Percentiles rank a stretch among this genome's conserved stretches.
Conservation (phyloP, 2,113 vertebrate species). For the Labeo catla region DNA sequence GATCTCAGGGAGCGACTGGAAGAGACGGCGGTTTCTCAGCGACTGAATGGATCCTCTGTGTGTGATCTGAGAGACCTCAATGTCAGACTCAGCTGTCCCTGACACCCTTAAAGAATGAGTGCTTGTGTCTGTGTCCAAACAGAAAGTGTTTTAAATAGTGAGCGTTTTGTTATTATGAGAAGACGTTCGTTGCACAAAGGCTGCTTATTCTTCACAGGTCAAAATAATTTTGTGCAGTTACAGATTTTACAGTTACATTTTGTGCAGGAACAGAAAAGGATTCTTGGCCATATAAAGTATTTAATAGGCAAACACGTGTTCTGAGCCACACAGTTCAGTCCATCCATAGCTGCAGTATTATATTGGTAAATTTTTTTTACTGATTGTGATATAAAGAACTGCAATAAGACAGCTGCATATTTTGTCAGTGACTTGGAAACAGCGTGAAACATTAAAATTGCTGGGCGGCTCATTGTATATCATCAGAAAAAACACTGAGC, state of each 20-base stretch:
- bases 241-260: too few relatives aligned
- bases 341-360: neutral
- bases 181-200: neutral
- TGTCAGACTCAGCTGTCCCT: slow-evolving; percentile 17
- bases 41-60: neutral
- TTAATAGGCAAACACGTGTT: neutral
- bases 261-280: neutral
- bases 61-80: neutral
- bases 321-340: neutral
- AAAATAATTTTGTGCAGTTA: neutral
- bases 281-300: too few relatives aligned
- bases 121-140: slow-evolving; percentile 3
- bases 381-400: neutral
- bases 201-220: slow-evolving; percentile 8
- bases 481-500: neutral
- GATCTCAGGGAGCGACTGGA: slow-evolving; percentile 42
- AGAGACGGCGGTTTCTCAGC: slow-evolving; percentile 36
- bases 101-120: neutral
- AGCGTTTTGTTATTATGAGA: neutral
- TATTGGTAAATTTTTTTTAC: neutral
- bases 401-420: neutral
- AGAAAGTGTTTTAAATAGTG: slow-evolving; percentile 5
- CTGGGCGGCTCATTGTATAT: neutral
- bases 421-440: neutral
- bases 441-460: neutral